Evolutionary conservation across 2,888 invertebrate genomes (phyloP).

Genomic region (Poecilus cupreus): DNA sequence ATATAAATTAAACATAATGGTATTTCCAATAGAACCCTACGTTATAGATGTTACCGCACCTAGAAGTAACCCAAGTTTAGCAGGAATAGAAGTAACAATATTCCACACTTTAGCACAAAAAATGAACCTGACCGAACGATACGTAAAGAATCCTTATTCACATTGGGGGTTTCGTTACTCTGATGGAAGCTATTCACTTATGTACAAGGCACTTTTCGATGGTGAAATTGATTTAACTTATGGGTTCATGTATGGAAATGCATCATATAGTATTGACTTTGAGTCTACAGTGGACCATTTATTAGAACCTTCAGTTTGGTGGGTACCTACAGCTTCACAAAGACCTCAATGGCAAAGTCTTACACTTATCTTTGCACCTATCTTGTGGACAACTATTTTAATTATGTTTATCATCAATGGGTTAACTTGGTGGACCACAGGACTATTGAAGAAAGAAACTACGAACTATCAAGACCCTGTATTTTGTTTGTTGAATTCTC

Average conservation of each 20-base stretch:
- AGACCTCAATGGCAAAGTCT: constrained; percentile 11
- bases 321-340: neutral
- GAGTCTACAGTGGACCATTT: neutral
- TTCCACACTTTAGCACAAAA: neutral
- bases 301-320: constrained; percentile 5
- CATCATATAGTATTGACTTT: neutral
- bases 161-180: constrained; percentile 26
- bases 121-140: neutral
- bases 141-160: constrained; percentile 2
- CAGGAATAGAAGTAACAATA: constrained; percentile 37
- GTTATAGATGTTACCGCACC: neutral
- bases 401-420: neutral
- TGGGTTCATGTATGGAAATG: constrained; percentile 13
- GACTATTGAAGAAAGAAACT: neutral
- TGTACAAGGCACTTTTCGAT: constrained; percentile 10
- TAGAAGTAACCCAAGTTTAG: neutral
- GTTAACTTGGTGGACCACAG: constrained; percentile 22
- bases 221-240: neutral
- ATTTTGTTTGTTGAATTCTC: neutral
- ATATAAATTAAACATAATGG: neutral
- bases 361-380: neutral
- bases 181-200: constrained; percentile 16
- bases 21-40: neutral
- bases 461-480: neutral
- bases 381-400: constrained; percentile 1